Base-by-base conservation (phyloP, 2,113 vertebrate species). In the Pantherophis guttatus region DNA sequence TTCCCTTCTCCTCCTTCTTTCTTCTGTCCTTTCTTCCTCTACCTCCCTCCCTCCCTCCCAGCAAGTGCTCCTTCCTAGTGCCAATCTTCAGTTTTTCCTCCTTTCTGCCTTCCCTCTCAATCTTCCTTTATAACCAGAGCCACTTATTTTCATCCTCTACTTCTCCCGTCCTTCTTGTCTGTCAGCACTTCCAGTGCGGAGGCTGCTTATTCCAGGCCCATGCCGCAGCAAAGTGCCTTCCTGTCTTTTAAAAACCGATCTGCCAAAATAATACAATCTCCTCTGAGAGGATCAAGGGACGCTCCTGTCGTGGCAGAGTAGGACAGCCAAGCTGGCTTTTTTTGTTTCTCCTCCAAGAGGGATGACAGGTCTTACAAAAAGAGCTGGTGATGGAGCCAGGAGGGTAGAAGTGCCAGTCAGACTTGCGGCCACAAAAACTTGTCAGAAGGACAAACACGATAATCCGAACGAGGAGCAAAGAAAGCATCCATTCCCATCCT, bases 201-300 rank as follows among this genome's bases (percentile, higher is more conserved):
- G 52, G n/a, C 50, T 91, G 65, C 29, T 81, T 39, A 91, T 11
- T 94, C 95, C 95, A 93, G 94, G 96, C 94, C 94, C 91, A 94
- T 94, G 92, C 94, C 89, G 86, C 0, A 0, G 93, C 15, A 86
- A 93, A 87, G 90, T 94, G 93, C 39, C 89, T 92, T 93, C 92
- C 87, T 62, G 92, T 94, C 96, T 95, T 58, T 96, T 95, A 91
- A 94, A 87, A 94, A 19, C 93, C 90, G 91, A 95, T 95, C 95
- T 87, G 70, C 95, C 93, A 94, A 95, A 93, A 87, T 29, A 95
- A 91, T 59, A 92, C 7, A 91, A 81, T 94, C 0, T 91, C 92
- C 26, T 88, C 26, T 95, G 92, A 57, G 94, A 95, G 92, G 17
- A 52, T 95, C 94, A 94, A 94, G 93, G 57, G 92, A 26, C 91